phyloP scores from a whole-genome alignment of 2,113 vertebrate genomes.

The Burhinus oedicnemus region DNA sequence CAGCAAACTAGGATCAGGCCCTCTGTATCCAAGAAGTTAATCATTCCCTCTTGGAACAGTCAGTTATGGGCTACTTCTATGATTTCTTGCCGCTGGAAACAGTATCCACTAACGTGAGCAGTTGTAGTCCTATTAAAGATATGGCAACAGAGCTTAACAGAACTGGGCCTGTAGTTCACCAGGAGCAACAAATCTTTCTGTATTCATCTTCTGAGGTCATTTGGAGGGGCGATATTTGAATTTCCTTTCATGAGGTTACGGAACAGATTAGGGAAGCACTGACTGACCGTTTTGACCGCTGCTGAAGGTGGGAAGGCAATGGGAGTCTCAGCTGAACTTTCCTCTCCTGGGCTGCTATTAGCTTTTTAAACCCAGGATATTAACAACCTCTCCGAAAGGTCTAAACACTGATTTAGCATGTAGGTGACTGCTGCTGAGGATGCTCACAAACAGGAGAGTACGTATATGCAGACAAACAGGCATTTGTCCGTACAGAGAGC shows the following conservation, averaged over 20 bases:
- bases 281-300: constrained; percentile 5
- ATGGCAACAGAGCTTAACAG: neutral
- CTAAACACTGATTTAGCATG: constrained; percentile 49
- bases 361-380: constrained; percentile 54
- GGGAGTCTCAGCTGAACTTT: constrained; percentile 53
- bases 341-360: constrained; percentile 47
- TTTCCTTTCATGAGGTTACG: constrained; percentile 42
- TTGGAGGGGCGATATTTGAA: neutral
- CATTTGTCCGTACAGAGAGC: constrained; percentile 72
- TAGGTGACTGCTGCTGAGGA: constrained; percentile 60
- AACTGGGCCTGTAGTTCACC: neutral
- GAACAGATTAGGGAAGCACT: neutral
- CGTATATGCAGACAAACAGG: neutral
- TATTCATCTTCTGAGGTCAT: neutral
- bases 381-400: constrained; percentile 55
- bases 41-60: neutral
- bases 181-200: neutral
- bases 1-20: neutral
- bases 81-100: neutral
- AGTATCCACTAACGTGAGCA: neutral
- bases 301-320: constrained; percentile 49
- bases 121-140: neutral
- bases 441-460: constrained; percentile 55
- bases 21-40: neutral
- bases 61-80: neutral